Percentiles rank a stretch among this genome's conserved stretches.
These are phyloP conservation scores for Hycleus phaleratus DNA, from an alignment of 1,140 invertebrate species.

Conservation along the genomic window DNA sequence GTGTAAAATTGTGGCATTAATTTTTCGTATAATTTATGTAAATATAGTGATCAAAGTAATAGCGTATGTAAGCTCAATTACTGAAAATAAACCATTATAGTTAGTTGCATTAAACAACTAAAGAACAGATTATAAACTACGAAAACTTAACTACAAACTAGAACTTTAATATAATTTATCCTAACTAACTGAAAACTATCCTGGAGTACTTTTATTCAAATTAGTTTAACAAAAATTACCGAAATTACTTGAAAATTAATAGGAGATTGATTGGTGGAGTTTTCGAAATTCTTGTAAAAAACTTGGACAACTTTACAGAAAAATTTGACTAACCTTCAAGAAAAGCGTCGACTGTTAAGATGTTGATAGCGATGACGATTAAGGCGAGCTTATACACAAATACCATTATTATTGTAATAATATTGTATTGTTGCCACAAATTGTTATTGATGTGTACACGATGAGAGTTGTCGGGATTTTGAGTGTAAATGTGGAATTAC, in stretches of 20 bases:
- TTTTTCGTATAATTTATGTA: no score
- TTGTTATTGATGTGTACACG: constrained; percentile 12
- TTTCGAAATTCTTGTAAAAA: not conserved
- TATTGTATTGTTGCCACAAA: constrained; percentile 1
- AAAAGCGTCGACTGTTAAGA: constrained; percentile 6
- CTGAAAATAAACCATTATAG: no score
- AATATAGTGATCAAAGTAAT: no score
- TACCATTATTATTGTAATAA: constrained; percentile 5
- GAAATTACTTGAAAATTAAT: constrained; percentile 4
- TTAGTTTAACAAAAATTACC: no score
- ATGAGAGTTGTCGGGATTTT: constrained; percentile 15
- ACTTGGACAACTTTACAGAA: not conserved
- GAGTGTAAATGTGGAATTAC: constrained; percentile 13
- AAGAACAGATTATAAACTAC: no score
- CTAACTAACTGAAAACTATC: no score
- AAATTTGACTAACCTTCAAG: constrained; percentile 6
- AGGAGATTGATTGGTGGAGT: not conserved
- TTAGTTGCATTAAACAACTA: no score
- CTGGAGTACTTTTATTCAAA: no score
- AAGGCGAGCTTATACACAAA: not conserved
- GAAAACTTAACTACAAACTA: no score
- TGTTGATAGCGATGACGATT: not conserved
- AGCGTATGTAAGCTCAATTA: no score
- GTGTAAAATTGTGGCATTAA: no score
- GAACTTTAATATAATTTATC: no score